phyloP scores from a whole-genome alignment of 2,888 invertebrate genomes.

The Sericinus montela region DNA sequence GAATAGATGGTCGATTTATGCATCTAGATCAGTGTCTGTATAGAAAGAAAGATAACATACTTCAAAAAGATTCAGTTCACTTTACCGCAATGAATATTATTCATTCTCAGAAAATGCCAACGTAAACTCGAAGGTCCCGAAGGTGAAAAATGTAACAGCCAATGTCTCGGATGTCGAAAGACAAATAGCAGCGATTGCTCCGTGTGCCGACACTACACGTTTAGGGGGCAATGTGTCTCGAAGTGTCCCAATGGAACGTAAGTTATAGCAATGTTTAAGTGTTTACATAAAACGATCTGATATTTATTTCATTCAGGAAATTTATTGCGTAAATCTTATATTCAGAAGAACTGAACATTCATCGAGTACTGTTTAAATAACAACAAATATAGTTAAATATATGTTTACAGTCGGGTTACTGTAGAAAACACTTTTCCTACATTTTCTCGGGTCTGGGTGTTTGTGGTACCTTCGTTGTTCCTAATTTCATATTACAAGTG shows the following conservation, averaged over 20 bases:
- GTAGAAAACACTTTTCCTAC: too few species aligned
- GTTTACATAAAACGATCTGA: constrained; percentile 4
- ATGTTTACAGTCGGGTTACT: too few species aligned
- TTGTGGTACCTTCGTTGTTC: too few species aligned
- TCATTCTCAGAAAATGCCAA: constrained; percentile 69
- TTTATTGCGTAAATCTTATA: neutral
- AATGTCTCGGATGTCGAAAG: constrained; percentile 90
- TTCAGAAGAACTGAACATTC: neutral
- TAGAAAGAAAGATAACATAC: too few species aligned
- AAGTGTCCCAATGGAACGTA: constrained; percentile 84
- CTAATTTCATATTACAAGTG: too few species aligned
- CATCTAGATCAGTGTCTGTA: too few species aligned
- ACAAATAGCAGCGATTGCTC: constrained; percentile 77
- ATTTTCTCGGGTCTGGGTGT: too few species aligned
- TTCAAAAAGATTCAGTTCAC: neutral
- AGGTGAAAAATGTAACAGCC: constrained; percentile 81
- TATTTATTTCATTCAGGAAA: neutral
- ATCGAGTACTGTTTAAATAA: too few species aligned
- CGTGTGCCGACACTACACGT: constrained; percentile 81
- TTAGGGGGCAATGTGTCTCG: constrained; percentile 78
- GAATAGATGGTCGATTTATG: too few species aligned
- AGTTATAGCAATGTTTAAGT: constrained; percentile 41
- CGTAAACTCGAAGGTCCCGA: constrained; percentile 55
- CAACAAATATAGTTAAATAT: too few species aligned
- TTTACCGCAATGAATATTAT: neutral